Evolutionary conservation across 1,140 invertebrate species (phyloP).

Genomic region (Drosophila mayri): DNA sequence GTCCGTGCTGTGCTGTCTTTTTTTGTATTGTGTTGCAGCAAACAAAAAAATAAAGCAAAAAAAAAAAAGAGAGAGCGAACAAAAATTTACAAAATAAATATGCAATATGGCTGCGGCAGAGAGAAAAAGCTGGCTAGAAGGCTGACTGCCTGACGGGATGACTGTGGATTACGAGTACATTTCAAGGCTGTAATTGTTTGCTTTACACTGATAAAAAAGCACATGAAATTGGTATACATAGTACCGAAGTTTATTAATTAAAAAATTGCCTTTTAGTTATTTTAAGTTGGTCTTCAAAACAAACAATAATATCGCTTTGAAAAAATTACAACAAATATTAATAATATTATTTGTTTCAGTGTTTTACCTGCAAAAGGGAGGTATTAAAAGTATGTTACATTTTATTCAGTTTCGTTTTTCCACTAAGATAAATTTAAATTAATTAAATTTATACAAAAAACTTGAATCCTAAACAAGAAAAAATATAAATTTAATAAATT

Average conservation of each 20-base stretch:
- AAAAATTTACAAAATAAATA: constrained; percentile 42
- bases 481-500: not conserved
- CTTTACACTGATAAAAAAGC: not conserved
- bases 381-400: no score
- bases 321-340: no score
- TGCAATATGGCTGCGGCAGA: constrained; percentile 28
- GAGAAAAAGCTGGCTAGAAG: constrained; percentile 27
- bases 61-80: constrained; percentile 15
- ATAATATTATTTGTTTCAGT: not conserved
- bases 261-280: no score
- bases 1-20: not conserved
- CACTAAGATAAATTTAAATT: not conserved
- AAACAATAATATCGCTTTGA: no score
- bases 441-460: not conserved
- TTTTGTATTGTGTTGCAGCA: constrained; percentile 1
- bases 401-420: not conserved
- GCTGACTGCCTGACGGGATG: constrained; percentile 5
- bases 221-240: no score
- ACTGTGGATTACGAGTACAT: constrained; percentile 22
- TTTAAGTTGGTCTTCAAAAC: no score
- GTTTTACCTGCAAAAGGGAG: no score
- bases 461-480: not conserved
- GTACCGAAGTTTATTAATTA: no score
- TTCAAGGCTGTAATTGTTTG: constrained; percentile 68
- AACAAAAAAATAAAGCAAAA: not conserved